These are phyloP conservation scores for Phaenicophaeus curvirostris DNA, from an alignment of 2,797 vertebrate species.

Conservation along the genomic window DNA sequence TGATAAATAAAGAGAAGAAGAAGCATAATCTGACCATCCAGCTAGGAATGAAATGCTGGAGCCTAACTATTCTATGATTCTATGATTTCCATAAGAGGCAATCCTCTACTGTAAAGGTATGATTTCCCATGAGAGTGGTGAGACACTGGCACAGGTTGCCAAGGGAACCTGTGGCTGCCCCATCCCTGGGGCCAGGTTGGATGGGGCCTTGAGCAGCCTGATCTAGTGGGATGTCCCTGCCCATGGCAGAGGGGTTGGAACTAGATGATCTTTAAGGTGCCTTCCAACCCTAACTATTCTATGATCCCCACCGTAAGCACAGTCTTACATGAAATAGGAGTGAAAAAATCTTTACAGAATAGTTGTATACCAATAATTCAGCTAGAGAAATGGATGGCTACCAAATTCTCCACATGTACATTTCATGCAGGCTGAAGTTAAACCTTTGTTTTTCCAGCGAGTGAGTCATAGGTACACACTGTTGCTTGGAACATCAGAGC, in stretches of 20 bases:
- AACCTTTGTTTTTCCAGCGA: background rate
- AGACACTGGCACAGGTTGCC: too few species aligned
- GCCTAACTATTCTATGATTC: too few species aligned
- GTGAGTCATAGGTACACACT: background rate
- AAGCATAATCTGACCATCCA: background rate
- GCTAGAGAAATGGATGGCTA: background rate
- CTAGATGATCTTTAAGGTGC: too few species aligned
- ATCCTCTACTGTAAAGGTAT: background rate
- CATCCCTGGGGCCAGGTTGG: too few species aligned
- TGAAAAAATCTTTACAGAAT: background rate
- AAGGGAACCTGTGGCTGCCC: too few species aligned
- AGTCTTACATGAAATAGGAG: background rate
- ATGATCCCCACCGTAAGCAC: background rate
- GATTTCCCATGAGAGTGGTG: background rate
- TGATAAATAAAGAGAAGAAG: background rate
- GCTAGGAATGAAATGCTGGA: background rate
- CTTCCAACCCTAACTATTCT: too few species aligned
- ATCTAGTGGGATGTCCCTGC: too few species aligned
- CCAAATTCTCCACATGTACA: background rate
- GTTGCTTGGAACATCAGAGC: background rate
- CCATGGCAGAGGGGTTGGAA: too few species aligned
- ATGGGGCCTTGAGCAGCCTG: too few species aligned
- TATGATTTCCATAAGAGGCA: background rate
- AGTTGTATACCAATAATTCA: background rate
- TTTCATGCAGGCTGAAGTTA: background rate